phyloP scores from a whole-genome alignment of 1,140 invertebrate genomes.

The Diachasmimorpha longicaudata region DNA sequence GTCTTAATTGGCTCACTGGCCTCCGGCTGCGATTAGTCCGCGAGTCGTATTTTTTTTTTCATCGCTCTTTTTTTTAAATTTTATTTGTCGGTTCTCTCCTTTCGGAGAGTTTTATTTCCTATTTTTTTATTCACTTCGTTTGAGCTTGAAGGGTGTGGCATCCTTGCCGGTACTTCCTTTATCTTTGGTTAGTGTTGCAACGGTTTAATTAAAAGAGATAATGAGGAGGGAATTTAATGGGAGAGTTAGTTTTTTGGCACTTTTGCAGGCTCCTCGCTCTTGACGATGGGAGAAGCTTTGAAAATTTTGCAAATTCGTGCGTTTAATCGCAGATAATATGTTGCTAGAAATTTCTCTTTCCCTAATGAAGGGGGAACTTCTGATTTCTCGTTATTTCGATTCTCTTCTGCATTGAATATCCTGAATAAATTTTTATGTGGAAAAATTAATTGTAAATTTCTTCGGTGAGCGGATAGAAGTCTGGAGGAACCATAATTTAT shows the following conservation, averaged over 20 bases:
- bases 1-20: constrained; percentile 4
- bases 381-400: too few relatives aligned
- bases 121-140: neutral
- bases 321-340: too few relatives aligned
- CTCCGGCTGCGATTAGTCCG: constrained; percentile 5
- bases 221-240: neutral
- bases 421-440: too few relatives aligned
- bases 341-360: too few relatives aligned
- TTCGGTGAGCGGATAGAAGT: too few relatives aligned
- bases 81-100: neutral
- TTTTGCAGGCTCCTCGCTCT: neutral
- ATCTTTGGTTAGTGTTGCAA: neutral
- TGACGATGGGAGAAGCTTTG: too few relatives aligned
- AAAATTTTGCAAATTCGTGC: too few relatives aligned
- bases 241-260: neutral
- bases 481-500: too few relatives aligned
- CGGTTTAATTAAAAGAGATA: neutral
- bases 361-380: too few relatives aligned
- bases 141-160: constrained; percentile 7
- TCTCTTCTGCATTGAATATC: too few relatives aligned
- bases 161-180: neutral
- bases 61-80: neutral
- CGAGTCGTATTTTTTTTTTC: neutral
- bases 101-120: neutral
- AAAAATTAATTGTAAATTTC: too few relatives aligned